Base-by-base conservation (phyloP, 1,140 invertebrate species). In the Pseudomyrmex gracilis region DNA sequence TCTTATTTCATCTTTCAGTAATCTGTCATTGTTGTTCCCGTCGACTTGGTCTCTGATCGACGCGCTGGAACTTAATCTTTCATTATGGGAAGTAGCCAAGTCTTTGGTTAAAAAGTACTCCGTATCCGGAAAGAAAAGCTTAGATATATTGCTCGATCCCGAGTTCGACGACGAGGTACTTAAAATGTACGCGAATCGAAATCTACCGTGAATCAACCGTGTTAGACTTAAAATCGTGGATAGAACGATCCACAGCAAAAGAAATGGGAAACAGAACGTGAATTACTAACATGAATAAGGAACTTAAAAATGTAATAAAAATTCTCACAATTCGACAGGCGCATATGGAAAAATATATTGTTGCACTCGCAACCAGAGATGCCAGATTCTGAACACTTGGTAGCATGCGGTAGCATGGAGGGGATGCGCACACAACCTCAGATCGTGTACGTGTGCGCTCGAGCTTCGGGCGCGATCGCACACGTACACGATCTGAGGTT, bases 1-100 rank as follows among this genome's bases (percentile, higher is more conserved):
- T n/a, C n/a, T n/a, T n/a, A 20, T 85, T 86, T 80, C 82, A 12
- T 83, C 55, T 84, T 91, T 47, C 73, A 94, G 94, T 78, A 92
- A 94, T 85, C 86, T 95, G 60, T 90, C 91, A 53, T 90, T 77
- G 17, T 85, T 95, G 82, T 95, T 94, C 83, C 90, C 92, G 0
- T 58, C 68, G 34, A 70, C 87, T 45, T 63, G 89, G 20, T 73
- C 84, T 51, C 86, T 92, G 55, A 84, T 93, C 12, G 58, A 90
- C 7, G 77, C 84, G n/a, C 84, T 93, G 15, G 87, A 91, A 53
- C 76, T 86, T 22, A 93, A 93, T 85, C 87, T 88, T n/a, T 53
- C 84, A 17, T 71, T 93, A 12, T 93, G 92, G 92, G 70, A 87
- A 80, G 66, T 73, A 2, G 87, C 90, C 8, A 90, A 87, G 73